Base-by-base conservation (phyloP, 1,140 invertebrate genomes). In the honey bee (Apis mellifera) region DNA sequence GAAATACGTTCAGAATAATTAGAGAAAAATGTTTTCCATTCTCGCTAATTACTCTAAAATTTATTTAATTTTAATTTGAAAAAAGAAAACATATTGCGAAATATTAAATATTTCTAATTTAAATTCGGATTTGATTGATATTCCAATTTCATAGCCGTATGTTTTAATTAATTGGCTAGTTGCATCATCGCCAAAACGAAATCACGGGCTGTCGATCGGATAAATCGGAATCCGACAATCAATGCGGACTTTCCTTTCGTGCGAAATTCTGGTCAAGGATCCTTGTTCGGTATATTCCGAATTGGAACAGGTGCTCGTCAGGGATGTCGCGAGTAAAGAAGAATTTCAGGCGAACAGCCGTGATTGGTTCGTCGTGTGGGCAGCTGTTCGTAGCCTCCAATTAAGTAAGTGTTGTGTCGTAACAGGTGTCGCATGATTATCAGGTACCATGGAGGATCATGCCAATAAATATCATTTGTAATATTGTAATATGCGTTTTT, bases 341-440 rank as follows among this genome's bases (percentile, higher is more conserved):
- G 86, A 89, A 89, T 88, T 88, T 88, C 65, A 73, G 86, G 62
- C 71, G 79, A 88, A 88, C 78, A 72, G 86, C 84, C 86, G 87
- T 89, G 87, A 89, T 89, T 89, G 87, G 87, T 86, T 82, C 87
- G 68, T 65, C 86, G 86, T 86, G 86, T 88, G 80, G 86, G 87
- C 87, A 89, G 86, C 87, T 89, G 87, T 87, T 88, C 84, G 84
- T 84, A 66, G 79, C 73, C 78, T 78, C 81, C 86, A 89, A 89
- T 89, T 89, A 89, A 88, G 81, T 86, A 86, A 88, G 86, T 88
- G 86, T 82, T 86, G 87, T 86, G 87, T 88, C 86, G 86, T 89
- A 89, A 89, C 87, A 89, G 87, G 87, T 89, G 86, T 88, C 87
- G 86, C 84, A 78, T 88, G 86, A 89, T 89, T 88, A 89, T 88